Base-by-base conservation (phyloP, 92 coral and sea anemone genomes). In the Scolanthus callimorphus region DNA sequence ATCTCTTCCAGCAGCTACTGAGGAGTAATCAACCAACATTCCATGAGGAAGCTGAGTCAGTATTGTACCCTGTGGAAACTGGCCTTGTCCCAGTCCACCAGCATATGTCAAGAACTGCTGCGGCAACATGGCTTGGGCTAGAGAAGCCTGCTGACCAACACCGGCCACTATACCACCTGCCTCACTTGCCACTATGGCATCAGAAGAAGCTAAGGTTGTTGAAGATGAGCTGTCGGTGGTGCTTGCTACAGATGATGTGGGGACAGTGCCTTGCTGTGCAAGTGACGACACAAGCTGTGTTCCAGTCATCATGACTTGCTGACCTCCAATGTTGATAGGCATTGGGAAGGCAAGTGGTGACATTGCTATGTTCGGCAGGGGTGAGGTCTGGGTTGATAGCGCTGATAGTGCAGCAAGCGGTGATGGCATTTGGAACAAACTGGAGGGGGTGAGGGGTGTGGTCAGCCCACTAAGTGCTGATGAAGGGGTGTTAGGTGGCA, bases 341-440 rank as follows among this genome's bases (percentile, higher is more conserved):
- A 94, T 77, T 0, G 91, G 77, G 62, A 94, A 84, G 1, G 90
- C 66, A 31, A 88, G 65, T 25, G 96, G 99, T 22, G 88, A 80
- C 95, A 87, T 83, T n/a, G 95, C 80, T 17, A 87, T 72, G 78
- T 73, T 87, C 6, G 88, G 82, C 19, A 94, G 76, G 10, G 99
- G 99, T 17, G 97, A 89, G 0, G 97, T 86, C 53, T 94, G 99
- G 0, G 96, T 79, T 10, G 99, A 89, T 31, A 94, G 65, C 27
- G 96, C 94, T 3, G 99, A 94, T 47, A 94, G 70, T 20, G 99
- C 99, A 19, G 94, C 96, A 26, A 94, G 79, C 22, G 99, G 99
- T 0, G 99, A 94, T 8, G 83, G 97, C 59, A 94, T 76, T 4
- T 95, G 90, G 55, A 85, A 78, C 50, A 84, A 77, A 51, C 71